Evolutionary conservation across 2,113 vertebrate genomes (phyloP).

Genomic region (Centropristis striata): DNA sequence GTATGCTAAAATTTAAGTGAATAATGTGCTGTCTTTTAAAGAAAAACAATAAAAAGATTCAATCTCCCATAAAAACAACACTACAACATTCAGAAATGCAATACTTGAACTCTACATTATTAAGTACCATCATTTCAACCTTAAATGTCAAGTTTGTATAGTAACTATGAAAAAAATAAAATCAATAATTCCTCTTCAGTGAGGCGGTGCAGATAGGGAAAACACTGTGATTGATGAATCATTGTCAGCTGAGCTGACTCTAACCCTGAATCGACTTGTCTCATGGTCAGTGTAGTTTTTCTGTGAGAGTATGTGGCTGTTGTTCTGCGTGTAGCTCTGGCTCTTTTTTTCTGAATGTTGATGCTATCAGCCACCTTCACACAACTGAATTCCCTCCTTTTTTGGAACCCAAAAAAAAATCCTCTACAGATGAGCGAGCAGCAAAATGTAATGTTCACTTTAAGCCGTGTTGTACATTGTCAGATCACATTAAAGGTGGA

Average conservation of each 20-base stretch:
- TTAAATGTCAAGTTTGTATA: too few species aligned
- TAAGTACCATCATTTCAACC: too few species aligned
- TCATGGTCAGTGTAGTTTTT: neutral
- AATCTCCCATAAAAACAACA: too few species aligned
- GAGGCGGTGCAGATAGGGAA: too few species aligned
- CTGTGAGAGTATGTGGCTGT: neutral
- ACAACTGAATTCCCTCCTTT: neutral
- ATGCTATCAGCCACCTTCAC: neutral
- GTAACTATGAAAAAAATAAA: too few species aligned
- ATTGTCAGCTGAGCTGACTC: neutral
- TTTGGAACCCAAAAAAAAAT: constrained; percentile 2
- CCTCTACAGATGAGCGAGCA: neutral
- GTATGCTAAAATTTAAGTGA: too few species aligned
- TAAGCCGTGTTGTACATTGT: neutral
- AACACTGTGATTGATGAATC: too few species aligned
- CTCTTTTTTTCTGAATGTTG: neutral
- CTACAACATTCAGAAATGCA: too few species aligned
- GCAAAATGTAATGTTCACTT: neutral
- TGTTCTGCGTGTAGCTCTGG: neutral
- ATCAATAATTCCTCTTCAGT: too few species aligned
- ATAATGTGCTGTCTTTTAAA: too few species aligned
- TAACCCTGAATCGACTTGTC: neutral
- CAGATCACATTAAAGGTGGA: neutral
- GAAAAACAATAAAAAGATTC: too few species aligned
- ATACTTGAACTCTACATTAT: too few species aligned